A percentile compares a stretch with the other conserved stretches of the same genome.
Conservation (phyloP, 2,797 vertebrate genomes). For the Momotus momota region DNA sequence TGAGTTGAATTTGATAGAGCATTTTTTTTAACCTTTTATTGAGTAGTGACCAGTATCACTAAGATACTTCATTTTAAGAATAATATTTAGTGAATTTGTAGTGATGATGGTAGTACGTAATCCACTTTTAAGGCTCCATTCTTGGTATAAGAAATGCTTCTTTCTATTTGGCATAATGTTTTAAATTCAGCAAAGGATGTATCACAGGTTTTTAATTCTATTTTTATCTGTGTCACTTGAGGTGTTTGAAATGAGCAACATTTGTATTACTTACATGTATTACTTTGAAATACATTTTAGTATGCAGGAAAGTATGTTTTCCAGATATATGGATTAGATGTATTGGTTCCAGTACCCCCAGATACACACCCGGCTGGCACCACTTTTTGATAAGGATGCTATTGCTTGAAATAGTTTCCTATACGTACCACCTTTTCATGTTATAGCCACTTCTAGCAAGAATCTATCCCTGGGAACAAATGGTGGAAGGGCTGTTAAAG, state of each 20-base stretch:
- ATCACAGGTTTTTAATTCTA: neutral
- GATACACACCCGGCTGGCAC: neutral
- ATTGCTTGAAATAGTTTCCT: neutral
- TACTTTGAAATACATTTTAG: neutral
- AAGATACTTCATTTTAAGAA: neutral
- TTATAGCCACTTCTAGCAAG: neutral
- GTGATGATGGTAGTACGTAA: neutral
- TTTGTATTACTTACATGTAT: neutral
- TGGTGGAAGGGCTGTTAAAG: neutral
- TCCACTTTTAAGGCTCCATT: neutral
- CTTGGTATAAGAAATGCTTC: neutral
- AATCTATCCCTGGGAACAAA: neutral
- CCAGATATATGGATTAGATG: neutral
- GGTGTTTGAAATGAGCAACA: neutral
- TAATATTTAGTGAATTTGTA: neutral
- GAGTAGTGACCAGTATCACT: neutral
- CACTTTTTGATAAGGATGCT: neutral
- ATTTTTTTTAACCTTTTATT: neutral
- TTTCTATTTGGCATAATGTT: conserved; percentile 10
- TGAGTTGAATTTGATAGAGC: neutral
- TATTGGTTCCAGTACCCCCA: neutral
- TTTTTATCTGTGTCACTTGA: neutral
- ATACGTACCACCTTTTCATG: neutral
- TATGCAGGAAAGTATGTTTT: neutral
- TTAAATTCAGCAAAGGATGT: neutral